Base-by-base conservation (phyloP, 2,113 vertebrate species). In the Platichthys stellatus region DNA sequence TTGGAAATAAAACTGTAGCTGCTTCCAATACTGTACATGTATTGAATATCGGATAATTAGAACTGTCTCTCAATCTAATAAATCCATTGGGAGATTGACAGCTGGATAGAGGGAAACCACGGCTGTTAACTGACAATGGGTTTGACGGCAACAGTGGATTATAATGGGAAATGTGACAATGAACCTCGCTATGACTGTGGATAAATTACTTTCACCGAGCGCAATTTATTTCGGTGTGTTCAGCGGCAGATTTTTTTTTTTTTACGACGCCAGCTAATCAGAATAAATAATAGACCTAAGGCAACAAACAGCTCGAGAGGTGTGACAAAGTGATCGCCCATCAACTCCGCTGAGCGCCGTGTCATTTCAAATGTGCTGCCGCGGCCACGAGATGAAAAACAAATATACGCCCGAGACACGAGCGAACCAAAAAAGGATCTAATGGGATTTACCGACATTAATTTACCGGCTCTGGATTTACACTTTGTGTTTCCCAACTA, bases 191-290 rank as follows among this genome's bases (percentile, higher is more conserved):
- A 61, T 38, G 70, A 47, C 66, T 0, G 10, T 24, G 35, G 26
- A 74, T 35, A 77, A 70, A 84, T 82, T 56, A 35, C 56, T 68
- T 38, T 58, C 61, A 26, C 51, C 47, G 61, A 79, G 74, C 56
- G 72, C 59, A 74, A 74, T 88, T 85, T 82, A 83, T 72, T 74
- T 54, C 26, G 18, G 5, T 57, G 7, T 60, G 59, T 68, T 69
- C 60, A 26, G 62, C 59, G 28, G 59, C 53, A 21, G 76, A 23
- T 67, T 18, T 65, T 28, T 24, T 28, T 24, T 24, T 24, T 2
- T 24, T 84, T 68, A 31, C 17, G 24, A 56, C 63, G 49, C 26
- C 15, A 59, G 62, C 28, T 58, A 61, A 85, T 85, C 63, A 75
- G 54, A 80, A 82, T 62, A 80, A 74, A 82, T 72, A 72, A 61